phyloP scores from a whole-genome alignment of 2,888 invertebrate species.

The Margaritifera margaritifera region DNA sequence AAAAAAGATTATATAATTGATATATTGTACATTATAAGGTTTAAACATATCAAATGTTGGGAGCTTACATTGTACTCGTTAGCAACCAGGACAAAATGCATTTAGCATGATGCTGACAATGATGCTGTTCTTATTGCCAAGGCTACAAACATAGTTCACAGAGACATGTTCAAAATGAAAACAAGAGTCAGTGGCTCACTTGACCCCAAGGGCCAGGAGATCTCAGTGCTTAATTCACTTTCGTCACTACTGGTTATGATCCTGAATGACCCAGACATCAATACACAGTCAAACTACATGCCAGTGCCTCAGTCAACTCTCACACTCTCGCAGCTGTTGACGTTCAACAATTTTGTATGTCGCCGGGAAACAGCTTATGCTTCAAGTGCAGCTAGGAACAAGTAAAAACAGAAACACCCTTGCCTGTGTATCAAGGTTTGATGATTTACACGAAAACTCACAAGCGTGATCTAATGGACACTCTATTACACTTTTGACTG shows the following conservation, averaged over 20 bases:
- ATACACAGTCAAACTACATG: background rate
- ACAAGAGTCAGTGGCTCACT: background rate
- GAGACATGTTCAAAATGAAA: slow-evolving; percentile 1
- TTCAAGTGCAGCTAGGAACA: slow-evolving; percentile 2
- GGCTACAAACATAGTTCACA: slow-evolving; percentile 10
- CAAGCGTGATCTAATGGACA: slow-evolving; percentile 17
- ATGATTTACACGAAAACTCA: slow-evolving; percentile 16
- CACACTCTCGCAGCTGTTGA: slow-evolving; percentile 12
- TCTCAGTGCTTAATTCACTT: slow-evolving; percentile 9
- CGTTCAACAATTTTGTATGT: slow-evolving; percentile 10
- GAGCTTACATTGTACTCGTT: slow-evolving; percentile 37
- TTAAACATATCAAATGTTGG: slow-evolving; percentile 6
- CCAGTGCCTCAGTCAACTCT: slow-evolving; percentile 6
- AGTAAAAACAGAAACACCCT: slow-evolving; percentile 10
- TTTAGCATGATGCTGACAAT: slow-evolving; percentile 1
- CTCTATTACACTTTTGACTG: slow-evolving; percentile 18
- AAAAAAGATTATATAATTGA: too few species aligned
- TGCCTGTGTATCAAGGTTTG: slow-evolving; percentile 23
- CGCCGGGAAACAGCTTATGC: background rate
- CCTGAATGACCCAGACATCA: slow-evolving; percentile 8
- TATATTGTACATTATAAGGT: background rate
- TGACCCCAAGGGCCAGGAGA: background rate
- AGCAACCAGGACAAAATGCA: slow-evolving; percentile 2
- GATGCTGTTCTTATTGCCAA: slow-evolving; percentile 8
- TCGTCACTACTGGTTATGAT: slow-evolving; percentile 7